Evolutionary conservation across 2,113 vertebrate species (phyloP), one percentile per base, ranked within the genome.

Genomic region (Anoura caudifer): DNA sequence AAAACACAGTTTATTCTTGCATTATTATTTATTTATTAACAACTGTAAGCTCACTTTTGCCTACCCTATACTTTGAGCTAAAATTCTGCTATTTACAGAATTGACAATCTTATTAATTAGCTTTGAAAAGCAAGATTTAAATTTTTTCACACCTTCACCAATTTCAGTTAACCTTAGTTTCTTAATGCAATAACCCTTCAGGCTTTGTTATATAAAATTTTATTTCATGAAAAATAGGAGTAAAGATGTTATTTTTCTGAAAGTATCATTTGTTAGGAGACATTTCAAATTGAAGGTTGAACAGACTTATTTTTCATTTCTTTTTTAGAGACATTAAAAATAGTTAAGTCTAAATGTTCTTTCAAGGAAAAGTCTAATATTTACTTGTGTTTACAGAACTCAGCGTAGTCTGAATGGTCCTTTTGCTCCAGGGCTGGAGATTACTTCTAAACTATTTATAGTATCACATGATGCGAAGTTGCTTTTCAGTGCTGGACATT

Each of bases 401-500:
- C 99, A 99, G 96, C 99, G 99, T 47, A 98, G 91, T 76, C 92
- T 99, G 96, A 98, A 98, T 0, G 99, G 99, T n/a, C 99, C 99
- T 83, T 99, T 99, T 95, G 99, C 99, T 93, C 99, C 99, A 0
- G 99, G 99, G 1, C 98, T 99, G 96, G 99, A 99, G 86, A 98
- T 99, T 26, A 98, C 98, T 0, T 98, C 99, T 0, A 99, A 98
- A 67, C 95, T 99, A 63, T 99, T 99, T 97, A 99, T 99, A 45
- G 98, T 99, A 80, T 99, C 99, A 33, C 99, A 99, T 43, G 99
- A 99, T 47, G 99, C 99, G n/a, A 99, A 99, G 98, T 95, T 99
- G 95, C 99, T 99, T 73, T 99, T 99, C 96, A 99, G 99, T 93
- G 99, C 99, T 7, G 99, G 99, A 10, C 99, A 99, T 97, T 99